Evolutionary conservation across 2,113 vertebrate species (phyloP).

Genomic region (Speoplatyrhinus poulsoni): DNA sequence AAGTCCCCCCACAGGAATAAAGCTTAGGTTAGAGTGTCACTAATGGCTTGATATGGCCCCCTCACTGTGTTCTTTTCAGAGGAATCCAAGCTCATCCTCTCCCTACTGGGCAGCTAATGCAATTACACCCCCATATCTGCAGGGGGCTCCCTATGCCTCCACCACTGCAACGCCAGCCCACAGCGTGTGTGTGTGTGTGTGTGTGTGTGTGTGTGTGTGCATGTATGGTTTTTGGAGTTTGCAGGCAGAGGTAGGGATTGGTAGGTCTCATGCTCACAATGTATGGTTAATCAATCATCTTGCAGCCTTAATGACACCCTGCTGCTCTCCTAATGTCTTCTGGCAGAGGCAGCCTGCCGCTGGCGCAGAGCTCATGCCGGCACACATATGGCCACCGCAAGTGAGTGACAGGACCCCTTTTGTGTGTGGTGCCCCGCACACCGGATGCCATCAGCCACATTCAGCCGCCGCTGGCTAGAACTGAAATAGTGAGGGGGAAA

Average conservation of each 20-base stretch:
- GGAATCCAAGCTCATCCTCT: constrained; percentile 66
- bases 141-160: constrained; percentile 71
- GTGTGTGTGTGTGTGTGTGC: constrained; percentile 9
- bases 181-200: constrained; percentile 12
- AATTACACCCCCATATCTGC: constrained; percentile 75
- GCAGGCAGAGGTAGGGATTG: constrained; percentile 30
- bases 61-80: constrained; percentile 66
- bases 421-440: constrained; percentile 62
- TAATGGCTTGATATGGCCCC: constrained; percentile 64
- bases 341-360: constrained; percentile 75
- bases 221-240: constrained; percentile 5
- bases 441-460: constrained; percentile 73
- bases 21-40: constrained; percentile 39
- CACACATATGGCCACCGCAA: constrained; percentile 79
- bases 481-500: constrained; percentile 8
- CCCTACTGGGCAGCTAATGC: constrained; percentile 70
- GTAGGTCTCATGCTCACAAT: constrained; percentile 65
- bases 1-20: constrained; percentile 47
- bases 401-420: constrained; percentile 82
- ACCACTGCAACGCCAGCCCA: constrained; percentile 25
- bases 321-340: constrained; percentile 82
- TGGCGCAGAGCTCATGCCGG: constrained; percentile 76
- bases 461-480: constrained; percentile 55
- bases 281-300: constrained; percentile 83
- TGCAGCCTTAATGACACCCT: constrained; percentile 77